Evolutionary conservation across 2,113 vertebrate species (phyloP).

Genomic region (Sciurus niger): DNA sequence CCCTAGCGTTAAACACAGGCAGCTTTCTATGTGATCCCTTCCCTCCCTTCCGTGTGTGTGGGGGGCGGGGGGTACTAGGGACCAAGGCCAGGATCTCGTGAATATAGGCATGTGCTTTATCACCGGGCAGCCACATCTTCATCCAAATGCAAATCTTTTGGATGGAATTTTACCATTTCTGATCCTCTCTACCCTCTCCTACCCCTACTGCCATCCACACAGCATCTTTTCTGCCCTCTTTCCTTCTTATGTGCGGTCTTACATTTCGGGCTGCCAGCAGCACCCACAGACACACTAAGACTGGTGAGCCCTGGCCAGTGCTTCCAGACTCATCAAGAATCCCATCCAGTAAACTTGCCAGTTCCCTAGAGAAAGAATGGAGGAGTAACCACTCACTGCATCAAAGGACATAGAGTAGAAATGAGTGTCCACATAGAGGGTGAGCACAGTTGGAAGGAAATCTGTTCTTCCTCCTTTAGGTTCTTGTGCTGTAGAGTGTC

Average conservation of each 20-base stretch:
- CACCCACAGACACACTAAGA: background rate
- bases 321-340: background rate
- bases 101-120: background rate
- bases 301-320: background rate
- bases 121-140: background rate
- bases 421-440: background rate
- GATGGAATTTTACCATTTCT: background rate
- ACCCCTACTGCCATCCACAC: background rate
- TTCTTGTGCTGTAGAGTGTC: background rate
- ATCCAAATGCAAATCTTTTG: background rate
- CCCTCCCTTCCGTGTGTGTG: too few species aligned
- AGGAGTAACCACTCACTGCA: background rate
- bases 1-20: background rate
- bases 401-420: background rate
- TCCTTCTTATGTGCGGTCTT: background rate
- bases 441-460: background rate
- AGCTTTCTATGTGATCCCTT: background rate
- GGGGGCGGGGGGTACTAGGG: background rate
- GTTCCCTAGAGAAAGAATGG: background rate
- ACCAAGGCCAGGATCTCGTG: background rate
- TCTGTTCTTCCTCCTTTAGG: background rate
- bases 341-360: too few species aligned
- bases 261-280: background rate
- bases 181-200: too few species aligned
- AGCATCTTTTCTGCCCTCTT: background rate